phyloP scores from a whole-genome alignment of 2,797 vertebrate genomes.

The Myotis findleyi region DNA sequence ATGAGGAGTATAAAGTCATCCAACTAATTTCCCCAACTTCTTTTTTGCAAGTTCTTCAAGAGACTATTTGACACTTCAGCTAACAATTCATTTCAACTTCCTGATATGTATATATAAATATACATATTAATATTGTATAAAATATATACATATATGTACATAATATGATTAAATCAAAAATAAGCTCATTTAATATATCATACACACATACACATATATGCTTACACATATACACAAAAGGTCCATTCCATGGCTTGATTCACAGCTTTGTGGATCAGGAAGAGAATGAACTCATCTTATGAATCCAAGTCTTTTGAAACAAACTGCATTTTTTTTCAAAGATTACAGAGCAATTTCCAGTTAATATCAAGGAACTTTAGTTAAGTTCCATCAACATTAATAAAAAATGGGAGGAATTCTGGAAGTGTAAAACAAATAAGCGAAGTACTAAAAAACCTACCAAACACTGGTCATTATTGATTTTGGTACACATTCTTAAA shows the following conservation, averaged over 20 bases:
- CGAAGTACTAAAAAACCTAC: neutral
- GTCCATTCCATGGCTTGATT: neutral
- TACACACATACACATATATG: neutral
- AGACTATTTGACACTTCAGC: neutral
- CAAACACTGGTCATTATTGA: neutral
- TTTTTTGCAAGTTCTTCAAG: neutral
- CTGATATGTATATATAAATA: neutral
- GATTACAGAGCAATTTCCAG: neutral
- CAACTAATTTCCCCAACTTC: neutral
- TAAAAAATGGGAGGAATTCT: neutral
- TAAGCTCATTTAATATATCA: neutral
- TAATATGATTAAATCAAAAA: neutral
- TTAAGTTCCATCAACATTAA: neutral
- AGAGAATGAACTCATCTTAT: slow-evolving; percentile 17
- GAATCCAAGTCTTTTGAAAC: neutral
- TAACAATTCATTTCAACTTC: neutral
- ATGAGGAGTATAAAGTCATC: neutral
- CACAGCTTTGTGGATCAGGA: neutral
- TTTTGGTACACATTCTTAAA: neutral
- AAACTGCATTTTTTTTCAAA: neutral
- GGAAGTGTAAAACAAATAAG: neutral
- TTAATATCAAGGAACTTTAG: neutral
- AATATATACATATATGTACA: neutral
- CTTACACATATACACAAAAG: neutral
- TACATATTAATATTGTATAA: neutral